A percentile compares a stretch with the other conserved stretches of the same genome.
Evolutionary conservation across 2,888 invertebrate species (phyloP).

Genomic region (Conomelus anceps): DNA sequence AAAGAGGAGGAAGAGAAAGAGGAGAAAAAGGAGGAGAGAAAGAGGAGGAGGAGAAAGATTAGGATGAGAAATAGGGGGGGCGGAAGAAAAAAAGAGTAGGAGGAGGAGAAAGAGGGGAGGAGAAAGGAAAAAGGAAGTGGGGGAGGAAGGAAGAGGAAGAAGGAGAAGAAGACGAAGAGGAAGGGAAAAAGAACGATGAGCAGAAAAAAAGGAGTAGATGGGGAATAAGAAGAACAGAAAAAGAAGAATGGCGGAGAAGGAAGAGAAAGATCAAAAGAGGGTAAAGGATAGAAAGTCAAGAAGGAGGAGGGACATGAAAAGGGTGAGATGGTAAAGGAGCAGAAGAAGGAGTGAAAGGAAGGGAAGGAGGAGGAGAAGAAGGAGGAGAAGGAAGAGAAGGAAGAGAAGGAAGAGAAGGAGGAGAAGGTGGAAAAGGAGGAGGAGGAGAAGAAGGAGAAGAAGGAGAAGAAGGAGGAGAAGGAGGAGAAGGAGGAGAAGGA

Average conservation of each 20-base stretch:
- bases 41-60: background rate
- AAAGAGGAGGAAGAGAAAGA: background rate
- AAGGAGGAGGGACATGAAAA: background rate
- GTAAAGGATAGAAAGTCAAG: background rate
- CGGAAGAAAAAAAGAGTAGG: background rate
- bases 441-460: background rate
- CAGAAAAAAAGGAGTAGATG: background rate
- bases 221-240: background rate
- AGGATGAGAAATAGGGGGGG: background rate
- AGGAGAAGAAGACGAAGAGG: background rate
- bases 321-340: background rate
- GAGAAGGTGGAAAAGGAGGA: background rate
- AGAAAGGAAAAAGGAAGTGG: background rate
- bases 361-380: background rate
- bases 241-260: background rate
- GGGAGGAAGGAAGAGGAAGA: background rate
- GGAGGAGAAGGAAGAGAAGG: background rate
- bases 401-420: background rate
- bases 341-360: background rate
- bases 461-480: background rate
- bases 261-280: background rate
- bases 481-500: background rate
- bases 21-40: background rate
- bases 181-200: background rate
- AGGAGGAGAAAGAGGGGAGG: background rate